Percentiles rank a stretch among this genome's conserved stretches.
Conservation (phyloP, 2,797 vertebrate species). For the Sebastiscus albofasciatus region DNA sequence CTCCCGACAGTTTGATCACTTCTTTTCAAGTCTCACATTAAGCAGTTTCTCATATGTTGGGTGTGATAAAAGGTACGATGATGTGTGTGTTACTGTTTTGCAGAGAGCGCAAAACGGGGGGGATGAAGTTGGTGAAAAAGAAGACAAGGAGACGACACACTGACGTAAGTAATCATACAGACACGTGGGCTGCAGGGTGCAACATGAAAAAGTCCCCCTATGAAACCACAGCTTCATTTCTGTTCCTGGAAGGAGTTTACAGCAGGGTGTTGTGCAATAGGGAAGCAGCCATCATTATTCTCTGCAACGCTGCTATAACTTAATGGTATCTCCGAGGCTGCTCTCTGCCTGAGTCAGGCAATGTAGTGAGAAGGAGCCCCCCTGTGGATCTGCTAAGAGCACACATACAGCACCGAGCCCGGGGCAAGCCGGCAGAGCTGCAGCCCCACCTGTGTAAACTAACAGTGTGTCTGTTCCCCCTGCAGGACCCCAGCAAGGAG, state of each 20-base stretch:
- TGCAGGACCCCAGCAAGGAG: slow-evolving; percentile 95
- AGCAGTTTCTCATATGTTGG: background rate
- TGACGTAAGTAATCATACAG: slow-evolving; percentile 85
- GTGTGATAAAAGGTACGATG: background rate
- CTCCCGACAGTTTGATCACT: background rate
- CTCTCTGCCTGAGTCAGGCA: slow-evolving; percentile 6
- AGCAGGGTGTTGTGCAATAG: slow-evolving; percentile 3
- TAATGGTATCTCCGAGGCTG: slow-evolving; percentile 1
- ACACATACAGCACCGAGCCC: background rate
- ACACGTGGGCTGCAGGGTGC: background rate
- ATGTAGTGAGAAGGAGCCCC: slow-evolving; percentile 55
- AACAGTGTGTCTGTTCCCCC: slow-evolving; percentile 32
- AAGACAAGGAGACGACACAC: slow-evolving; percentile 92
- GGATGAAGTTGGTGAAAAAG: slow-evolving; percentile 91
- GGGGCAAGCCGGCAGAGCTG: background rate
- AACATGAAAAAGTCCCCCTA: background rate
- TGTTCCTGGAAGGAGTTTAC: background rate
- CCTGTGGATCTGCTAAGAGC: slow-evolving; percentile 53
- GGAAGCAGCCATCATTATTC: background rate
- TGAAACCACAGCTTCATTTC: background rate
- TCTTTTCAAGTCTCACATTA: background rate
- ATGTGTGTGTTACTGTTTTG: slow-evolving; percentile 14
- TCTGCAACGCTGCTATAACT: background rate
- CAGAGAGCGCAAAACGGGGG: slow-evolving; percentile 88
- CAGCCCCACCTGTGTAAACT: slow-evolving; percentile 48